phyloP scores from a whole-genome alignment of 1,140 invertebrate species.

The Polypedilum vanderplanki region DNA sequence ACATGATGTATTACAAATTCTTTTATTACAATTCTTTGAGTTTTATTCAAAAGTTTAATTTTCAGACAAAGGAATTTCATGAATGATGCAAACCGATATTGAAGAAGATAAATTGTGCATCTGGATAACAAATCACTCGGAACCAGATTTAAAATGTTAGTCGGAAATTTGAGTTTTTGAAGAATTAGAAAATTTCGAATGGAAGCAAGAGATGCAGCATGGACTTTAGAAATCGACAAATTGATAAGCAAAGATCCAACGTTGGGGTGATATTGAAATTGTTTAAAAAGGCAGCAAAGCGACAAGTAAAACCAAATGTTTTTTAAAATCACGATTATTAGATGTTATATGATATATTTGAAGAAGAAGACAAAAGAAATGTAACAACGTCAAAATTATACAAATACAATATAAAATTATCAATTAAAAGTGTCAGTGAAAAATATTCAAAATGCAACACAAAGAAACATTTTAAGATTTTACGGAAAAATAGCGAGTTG shows the following conservation, averaged over 20 bases:
- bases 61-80: slow-evolving; percentile 66
- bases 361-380: slow-evolving; percentile 33
- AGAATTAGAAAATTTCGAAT: slow-evolving; percentile 57
- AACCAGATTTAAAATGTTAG: slow-evolving; percentile 71
- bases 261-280: slow-evolving; percentile 49
- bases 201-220: slow-evolving; percentile 58
- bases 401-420: slow-evolving; percentile 36
- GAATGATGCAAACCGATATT: slow-evolving; percentile 52
- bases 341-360: slow-evolving; percentile 56
- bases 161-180: slow-evolving; percentile 69
- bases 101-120: slow-evolving; percentile 65
- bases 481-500: not conserved
- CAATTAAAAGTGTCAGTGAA: slow-evolving; percentile 39
- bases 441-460: slow-evolving; percentile 36
- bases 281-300: slow-evolving; percentile 44
- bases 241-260: slow-evolving; percentile 41
- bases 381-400: not conserved
- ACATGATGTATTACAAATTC: slow-evolving; percentile 49
- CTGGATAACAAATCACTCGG: slow-evolving; percentile 75
- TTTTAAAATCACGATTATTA: slow-evolving; percentile 49
- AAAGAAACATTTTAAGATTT: slow-evolving; percentile 33
- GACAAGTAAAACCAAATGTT: slow-evolving; percentile 44
- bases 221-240: slow-evolving; percentile 54
- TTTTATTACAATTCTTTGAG: slow-evolving; percentile 69
- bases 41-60: slow-evolving; percentile 73